Base-by-base conservation (phyloP, 1,140 invertebrate genomes). In the Venustaconcha ellipsiformis region DNA sequence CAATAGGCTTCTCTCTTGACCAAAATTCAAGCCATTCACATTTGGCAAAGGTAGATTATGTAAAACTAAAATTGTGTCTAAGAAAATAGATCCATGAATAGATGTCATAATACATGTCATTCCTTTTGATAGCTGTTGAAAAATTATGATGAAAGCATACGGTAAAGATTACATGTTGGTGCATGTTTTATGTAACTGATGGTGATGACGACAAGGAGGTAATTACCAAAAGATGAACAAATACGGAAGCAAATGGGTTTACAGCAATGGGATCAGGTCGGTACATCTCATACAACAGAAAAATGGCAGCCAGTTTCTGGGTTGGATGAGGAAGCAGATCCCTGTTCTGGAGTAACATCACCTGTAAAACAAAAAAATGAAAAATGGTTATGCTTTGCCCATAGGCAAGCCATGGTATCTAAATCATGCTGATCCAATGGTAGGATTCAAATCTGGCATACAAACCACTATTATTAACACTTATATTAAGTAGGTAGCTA, bases 241-340 rank as follows among this genome's bases (percentile, higher is more conserved):
- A 94, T 18, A 93, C 92, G 76, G 93, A 91, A 11, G 92, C 93
- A 89, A 95, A 95, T 23, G 95, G 94, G 80, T 94, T 95, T 12
- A 91, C 91, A 48, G 92, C 90, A 57, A 94, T 88, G 8, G 93
- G 91, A 80, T 95, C 94, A 69, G 83, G 79, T 85, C 92, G 92
- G 86, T 95, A 95, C 81, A 95, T 91, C 78, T 95, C 94, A 89
- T 93, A 94, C 17, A 96, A 89, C n/a, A 95, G 88, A 20, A 92
- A 92, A 37, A 95, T 89, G 48, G 94, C 93, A 56, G 93, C 92
- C 66, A 95, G 83, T 70, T 93, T 90, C 85, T 95, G 94, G 78
- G 92, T 91, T 66, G 92, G 90, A 77, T 93, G 92, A 37, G 93
- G 91, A 18, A 95, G 85, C 4, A 95, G 85, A 87, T 95, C 94